phyloP scores from a whole-genome alignment of 2,113 vertebrate species.

The Empidonax traillii region DNA sequence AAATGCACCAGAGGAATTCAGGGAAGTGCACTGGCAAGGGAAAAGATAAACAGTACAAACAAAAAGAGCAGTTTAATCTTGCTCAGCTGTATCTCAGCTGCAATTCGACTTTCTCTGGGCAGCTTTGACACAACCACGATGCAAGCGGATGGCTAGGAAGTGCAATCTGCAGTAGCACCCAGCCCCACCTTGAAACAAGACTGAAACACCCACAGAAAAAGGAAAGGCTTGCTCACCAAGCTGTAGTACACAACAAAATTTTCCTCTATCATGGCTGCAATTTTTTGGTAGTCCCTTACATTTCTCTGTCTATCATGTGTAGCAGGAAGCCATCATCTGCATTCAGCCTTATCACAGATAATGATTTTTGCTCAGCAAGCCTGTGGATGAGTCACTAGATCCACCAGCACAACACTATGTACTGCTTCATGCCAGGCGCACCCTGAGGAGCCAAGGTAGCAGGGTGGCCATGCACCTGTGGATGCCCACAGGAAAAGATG shows the following conservation, averaged over 20 bases:
- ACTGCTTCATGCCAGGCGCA: not conserved
- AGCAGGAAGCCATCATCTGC: not conserved
- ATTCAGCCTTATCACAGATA: not conserved
- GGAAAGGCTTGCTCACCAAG: not conserved
- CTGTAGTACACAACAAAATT: not conserved
- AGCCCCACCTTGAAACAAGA: not conserved
- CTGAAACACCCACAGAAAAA: not conserved
- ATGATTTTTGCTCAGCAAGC: not conserved
- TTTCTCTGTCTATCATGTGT: not conserved
- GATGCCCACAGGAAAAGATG: not conserved
- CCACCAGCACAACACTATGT: not conserved
- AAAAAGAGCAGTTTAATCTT: conserved; percentile 27
- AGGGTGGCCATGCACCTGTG: not conserved
- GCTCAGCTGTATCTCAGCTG: conserved; percentile 3
- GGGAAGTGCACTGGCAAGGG: not conserved
- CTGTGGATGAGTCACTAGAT: not conserved
- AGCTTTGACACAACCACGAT: not conserved
- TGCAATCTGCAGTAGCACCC: not conserved
- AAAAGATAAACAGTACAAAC: conserved; percentile 24
- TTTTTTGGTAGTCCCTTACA: not conserved
- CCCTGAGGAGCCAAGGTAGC: not conserved
- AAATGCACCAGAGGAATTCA: not conserved
- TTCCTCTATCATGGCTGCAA: not conserved
- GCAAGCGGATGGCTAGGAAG: not conserved
- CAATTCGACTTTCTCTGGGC: conserved; percentile 1